phyloP scores from a whole-genome alignment of 1,140 invertebrate genomes.

The Drosophila paulistorum region DNA sequence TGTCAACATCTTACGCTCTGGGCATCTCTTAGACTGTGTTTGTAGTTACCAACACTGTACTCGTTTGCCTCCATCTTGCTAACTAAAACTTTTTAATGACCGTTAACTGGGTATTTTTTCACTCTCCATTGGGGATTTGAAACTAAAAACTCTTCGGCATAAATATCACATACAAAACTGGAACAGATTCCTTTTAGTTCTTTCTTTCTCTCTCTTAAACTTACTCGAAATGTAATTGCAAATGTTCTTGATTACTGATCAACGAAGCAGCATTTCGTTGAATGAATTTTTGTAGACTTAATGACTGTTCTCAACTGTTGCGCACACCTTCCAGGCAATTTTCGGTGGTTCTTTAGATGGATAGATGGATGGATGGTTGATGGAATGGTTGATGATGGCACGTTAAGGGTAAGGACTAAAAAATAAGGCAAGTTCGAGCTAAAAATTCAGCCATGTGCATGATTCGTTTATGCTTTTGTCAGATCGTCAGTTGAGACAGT shows the following conservation, averaged over 20 bases:
- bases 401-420: constrained; percentile 10
- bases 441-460: constrained; percentile 77
- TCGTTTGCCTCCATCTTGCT: too few species aligned
- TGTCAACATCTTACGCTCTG: too few species aligned
- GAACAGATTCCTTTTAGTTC: too few species aligned
- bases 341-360: neutral
- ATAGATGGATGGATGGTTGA: neutral
- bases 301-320: constrained; percentile 73
- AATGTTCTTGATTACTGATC: constrained; percentile 65
- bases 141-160: too few species aligned
- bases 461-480: constrained; percentile 83
- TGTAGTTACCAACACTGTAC: too few species aligned
- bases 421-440: constrained; percentile 28
- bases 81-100: too few species aligned
- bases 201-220: too few species aligned
- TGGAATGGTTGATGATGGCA: neutral
- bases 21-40: too few species aligned
- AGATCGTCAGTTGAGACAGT: constrained; percentile 63
- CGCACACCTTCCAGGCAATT: constrained; percentile 45
- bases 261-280: constrained; percentile 55
- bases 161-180: too few species aligned
- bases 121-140: too few species aligned
- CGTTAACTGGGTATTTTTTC: too few species aligned
- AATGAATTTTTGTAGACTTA: constrained; percentile 46
- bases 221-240: constrained; percentile 19